Base-by-base conservation (phyloP, 2,797 vertebrate genomes). In the Acipenser transmontanus region DNA sequence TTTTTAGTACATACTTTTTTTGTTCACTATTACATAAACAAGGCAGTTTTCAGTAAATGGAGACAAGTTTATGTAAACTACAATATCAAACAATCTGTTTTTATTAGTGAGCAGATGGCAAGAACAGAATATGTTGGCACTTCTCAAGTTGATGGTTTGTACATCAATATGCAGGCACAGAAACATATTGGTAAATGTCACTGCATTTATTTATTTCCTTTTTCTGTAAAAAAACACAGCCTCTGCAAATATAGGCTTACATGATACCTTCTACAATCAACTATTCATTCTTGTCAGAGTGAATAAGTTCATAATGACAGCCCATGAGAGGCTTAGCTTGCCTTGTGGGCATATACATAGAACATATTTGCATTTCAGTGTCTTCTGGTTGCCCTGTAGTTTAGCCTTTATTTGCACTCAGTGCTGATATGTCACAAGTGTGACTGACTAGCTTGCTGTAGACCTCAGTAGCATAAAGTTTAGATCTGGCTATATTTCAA, bases 11-110 rank as follows among this genome's bases (percentile, higher is more conserved):
- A 34, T 3, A 34, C 34, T 34, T 34, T 34, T 64, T 69, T 59
- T 64, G 59, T 59, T 65, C 68, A 20, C 50, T 34, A 14, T 60
- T 64, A 50, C 34, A 14, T 14, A 7, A 51, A 57, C 12, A 59
- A 51, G 68, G 68, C 60, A 48, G 64, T 59, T 64, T 64, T 65
- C 63, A 34, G 47, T 56, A 59, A 47, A 59, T 51, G 64, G 56
- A 66, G 63, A 56, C 68, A 69, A 65, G 68, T 64, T 62, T 64
- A 62, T 65, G 62, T 56, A 69, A 64, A 61, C 68, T 50, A 69
- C 68, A 69, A 64, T 69, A 51, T 47, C 56, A 65, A 69, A 65
- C 68, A 69, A 69, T 69, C 68, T 69, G 68, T 65, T 69, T 69
- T 64, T 69, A 69, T 65, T 61, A 61, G 49, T n/a, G 63, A 64